A percentile compares a stretch with the other conserved stretches of the same genome.
Conservation (phyloP, 2,888 invertebrate genomes). For the Callimorpha dominula region DNA sequence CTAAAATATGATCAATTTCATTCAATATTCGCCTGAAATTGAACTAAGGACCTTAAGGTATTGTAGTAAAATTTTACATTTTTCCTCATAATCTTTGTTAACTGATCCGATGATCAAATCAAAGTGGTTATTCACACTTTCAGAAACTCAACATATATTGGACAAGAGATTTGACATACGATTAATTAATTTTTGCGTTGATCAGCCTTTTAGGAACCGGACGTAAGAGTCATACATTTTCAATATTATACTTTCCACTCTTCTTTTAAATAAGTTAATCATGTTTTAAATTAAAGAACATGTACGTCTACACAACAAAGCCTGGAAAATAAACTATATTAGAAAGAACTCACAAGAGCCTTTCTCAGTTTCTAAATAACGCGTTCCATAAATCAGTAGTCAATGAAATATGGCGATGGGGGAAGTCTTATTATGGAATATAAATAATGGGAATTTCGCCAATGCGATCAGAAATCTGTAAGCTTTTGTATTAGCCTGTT, state of each 20-base stretch:
- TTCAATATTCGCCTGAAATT: no score
- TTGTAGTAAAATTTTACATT: no score
- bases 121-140: no score
- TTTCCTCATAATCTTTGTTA: no score
- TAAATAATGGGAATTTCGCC: slow-evolving; percentile 46
- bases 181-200: no score
- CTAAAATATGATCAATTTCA: no score
- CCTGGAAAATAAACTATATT: background rate
- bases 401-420: slow-evolving; percentile 43
- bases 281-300: no score
- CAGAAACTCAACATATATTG: no score
- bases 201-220: no score
- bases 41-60: no score
- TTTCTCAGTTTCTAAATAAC: slow-evolving; percentile 40
- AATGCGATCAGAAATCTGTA: slow-evolving; percentile 40
- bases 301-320: background rate
- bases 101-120: no score
- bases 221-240: background rate
- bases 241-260: background rate
- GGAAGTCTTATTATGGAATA: slow-evolving; percentile 40
- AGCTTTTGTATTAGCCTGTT: slow-evolving; percentile 42
- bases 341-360: slow-evolving; percentile 20
- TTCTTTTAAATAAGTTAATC: background rate
- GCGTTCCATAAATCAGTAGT: slow-evolving; percentile 37
- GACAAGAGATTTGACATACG: no score